phyloP scores from a whole-genome alignment of 1,140 invertebrate genomes.

The Dendrolimus punctatus region DNA sequence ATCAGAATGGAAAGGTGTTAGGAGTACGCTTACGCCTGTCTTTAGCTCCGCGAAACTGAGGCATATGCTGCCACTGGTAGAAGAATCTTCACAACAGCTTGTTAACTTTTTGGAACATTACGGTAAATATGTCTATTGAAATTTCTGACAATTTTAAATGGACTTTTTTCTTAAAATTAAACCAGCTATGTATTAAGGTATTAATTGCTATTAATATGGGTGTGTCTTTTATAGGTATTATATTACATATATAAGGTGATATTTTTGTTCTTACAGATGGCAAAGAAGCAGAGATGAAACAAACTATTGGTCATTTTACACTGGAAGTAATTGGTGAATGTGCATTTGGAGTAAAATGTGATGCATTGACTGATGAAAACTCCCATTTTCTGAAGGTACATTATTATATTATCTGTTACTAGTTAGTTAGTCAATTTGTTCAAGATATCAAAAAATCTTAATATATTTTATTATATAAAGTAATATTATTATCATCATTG shows the following conservation, averaged over 20 bases:
- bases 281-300: slow-evolving; percentile 59
- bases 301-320: slow-evolving; percentile 58
- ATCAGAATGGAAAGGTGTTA: slow-evolving; percentile 50
- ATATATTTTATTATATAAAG: too few species aligned
- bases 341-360: slow-evolving; percentile 65
- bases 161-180: too few species aligned
- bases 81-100: slow-evolving; percentile 41
- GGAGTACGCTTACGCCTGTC: slow-evolving; percentile 47
- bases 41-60: slow-evolving; percentile 52
- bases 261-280: slow-evolving; percentile 31
- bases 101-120: slow-evolving; percentile 38
- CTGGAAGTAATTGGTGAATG: slow-evolving; percentile 65
- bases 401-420: slow-evolving; percentile 1
- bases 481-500: too few species aligned
- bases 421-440: too few species aligned
- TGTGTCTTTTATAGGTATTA: not conserved
- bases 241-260: not conserved
- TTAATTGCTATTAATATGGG: not conserved
- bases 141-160: too few species aligned
- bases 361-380: slow-evolving; percentile 50
- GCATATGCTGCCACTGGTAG: slow-evolving; percentile 50
- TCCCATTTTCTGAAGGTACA: slow-evolving; percentile 54
- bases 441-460: too few species aligned
- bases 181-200: not conserved
- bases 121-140: slow-evolving; percentile 25